Evolutionary conservation across 2,797 vertebrate species (phyloP), one percentile per base, ranked within the genome.

Genomic region (Dermochelys coriacea): DNA sequence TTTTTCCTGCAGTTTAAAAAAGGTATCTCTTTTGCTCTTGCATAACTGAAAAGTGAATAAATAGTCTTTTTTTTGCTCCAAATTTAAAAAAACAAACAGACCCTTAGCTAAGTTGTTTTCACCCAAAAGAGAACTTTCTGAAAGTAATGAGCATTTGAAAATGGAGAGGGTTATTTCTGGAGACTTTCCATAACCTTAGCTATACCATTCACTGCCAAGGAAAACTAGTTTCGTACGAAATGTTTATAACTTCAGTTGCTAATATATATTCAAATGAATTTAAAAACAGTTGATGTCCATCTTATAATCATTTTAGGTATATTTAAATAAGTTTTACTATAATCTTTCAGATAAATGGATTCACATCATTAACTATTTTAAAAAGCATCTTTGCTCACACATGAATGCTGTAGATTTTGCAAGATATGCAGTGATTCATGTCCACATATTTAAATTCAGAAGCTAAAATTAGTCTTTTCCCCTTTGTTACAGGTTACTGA

Each of bases 401-500:
- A 47, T 18, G 15, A 49, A 54, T n/a, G 77, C 4, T 2, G 4
- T 51, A 74, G 25, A n/a, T 47, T 80, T 77, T 49, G 8, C 15
- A 27, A 61, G 37, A 15, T 55, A 23, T 12, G 37, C 71, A 74
- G 90, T 68, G 64, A 19, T 18, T 10, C 7, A 1, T 3, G 19
- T 49, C 34, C 49, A 41, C 41, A 16, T 25, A 34, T 11, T 68
- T 55, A 21, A 80, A 23, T 80, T 23, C 37, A 0, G 2, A 55
- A 41, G 31, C 50, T 23, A 41, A 19, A 37, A 41, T 41, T 71
- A 81, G 79, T 12, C 3, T 51, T 51, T 92, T 37, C 96, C 90
- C 81, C 5, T 78, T 87, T 68, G 77, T 41, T 97, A 5, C 96
- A 99, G 99, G 95, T 98, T 99, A 91, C 97, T 99, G 80, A 98